These are phyloP conservation scores for Micrasema longulum DNA, from an alignment of 1,140 invertebrate species.

Conservation along the genomic window DNA sequence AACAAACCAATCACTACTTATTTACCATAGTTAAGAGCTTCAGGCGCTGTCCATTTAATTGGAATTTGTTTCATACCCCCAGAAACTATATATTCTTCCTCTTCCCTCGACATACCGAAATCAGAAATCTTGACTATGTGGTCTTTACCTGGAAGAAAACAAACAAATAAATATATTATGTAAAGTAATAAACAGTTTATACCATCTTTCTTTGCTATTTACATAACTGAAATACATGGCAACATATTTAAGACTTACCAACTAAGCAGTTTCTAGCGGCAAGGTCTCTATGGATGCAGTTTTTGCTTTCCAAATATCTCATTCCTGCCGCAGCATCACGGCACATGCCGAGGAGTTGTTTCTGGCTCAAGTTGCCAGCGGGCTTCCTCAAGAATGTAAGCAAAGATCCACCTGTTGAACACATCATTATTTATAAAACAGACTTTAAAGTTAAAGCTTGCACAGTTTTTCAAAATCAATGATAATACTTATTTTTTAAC, in stretches of 20 bases:
- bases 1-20: no score
- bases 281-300: constrained; percentile 96
- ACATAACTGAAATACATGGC: no score
- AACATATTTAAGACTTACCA: constrained; percentile 65
- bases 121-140: constrained; percentile 96
- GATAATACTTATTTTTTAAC: no score
- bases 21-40: constrained; percentile 95
- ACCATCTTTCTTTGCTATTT: no score
- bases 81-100: constrained; percentile 96
- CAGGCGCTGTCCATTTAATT: constrained; percentile 97
- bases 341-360: constrained; percentile 90
- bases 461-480: no score
- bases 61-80: constrained; percentile 98
- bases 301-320: constrained; percentile 95
- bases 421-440: constrained; percentile 40
- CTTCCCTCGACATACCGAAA: constrained; percentile 98
- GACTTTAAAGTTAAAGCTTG: no score
- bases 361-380: constrained; percentile 74
- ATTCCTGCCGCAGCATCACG: constrained; percentile 93
- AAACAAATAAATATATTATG: neutral
- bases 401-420: constrained; percentile 85
- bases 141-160: constrained; percentile 70
- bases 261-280: constrained; percentile 96
- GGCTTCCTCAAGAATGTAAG: constrained; percentile 89
- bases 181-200: no score